Conservation (phyloP, 2,113 vertebrate genomes). For the Pterocles orientalis region DNA sequence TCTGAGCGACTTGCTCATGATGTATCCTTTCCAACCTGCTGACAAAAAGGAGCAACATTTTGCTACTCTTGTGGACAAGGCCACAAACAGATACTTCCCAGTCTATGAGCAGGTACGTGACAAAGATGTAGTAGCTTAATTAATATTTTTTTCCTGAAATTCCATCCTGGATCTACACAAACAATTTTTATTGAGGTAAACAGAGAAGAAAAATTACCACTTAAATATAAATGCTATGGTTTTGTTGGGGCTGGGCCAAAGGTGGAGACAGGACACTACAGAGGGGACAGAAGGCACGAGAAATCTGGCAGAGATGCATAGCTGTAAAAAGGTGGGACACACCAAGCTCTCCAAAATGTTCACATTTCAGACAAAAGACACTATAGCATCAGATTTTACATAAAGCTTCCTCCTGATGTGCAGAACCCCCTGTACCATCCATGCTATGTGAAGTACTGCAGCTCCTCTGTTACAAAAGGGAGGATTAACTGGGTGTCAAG, state of each 20-base stretch:
- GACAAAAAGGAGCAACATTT: slow-evolving; percentile 62
- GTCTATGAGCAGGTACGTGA: slow-evolving; percentile 83
- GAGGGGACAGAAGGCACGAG: not conserved
- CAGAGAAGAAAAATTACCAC: not conserved
- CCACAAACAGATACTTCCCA: slow-evolving; percentile 79
- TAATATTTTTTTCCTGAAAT: not conserved
- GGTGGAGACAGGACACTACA: not conserved
- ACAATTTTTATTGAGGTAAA: not conserved
- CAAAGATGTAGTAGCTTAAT: not conserved
- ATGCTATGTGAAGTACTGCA: not conserved
- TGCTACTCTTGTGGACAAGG: slow-evolving; percentile 68
- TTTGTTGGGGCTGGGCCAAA: not conserved
- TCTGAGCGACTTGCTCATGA: slow-evolving; percentile 75
- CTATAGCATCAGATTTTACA: not conserved
- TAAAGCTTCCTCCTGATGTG: not conserved
- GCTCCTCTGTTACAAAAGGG: not conserved
- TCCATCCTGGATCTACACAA: not conserved
- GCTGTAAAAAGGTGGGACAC: not conserved
- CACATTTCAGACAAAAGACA: not conserved
- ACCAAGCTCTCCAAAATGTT: not conserved
- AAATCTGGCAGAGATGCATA: not conserved
- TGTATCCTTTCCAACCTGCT: not conserved
- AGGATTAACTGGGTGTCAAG: not conserved
- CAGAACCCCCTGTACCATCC: not conserved
- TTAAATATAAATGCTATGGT: not conserved